Conservation (phyloP, 2,113 vertebrate species). For the Alethe diademata region DNA sequence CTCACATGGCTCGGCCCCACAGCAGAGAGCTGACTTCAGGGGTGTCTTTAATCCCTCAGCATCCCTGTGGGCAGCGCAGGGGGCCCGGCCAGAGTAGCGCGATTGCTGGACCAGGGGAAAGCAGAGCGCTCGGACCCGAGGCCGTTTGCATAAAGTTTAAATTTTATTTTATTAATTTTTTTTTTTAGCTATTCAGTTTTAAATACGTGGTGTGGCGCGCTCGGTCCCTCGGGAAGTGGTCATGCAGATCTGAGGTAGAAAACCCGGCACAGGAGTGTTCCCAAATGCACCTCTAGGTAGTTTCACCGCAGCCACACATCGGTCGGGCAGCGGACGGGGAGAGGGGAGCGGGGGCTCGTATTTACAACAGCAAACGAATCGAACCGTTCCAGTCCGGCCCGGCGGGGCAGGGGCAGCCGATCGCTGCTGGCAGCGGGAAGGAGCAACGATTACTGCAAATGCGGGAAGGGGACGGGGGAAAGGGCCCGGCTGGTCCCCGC, state of each 20-base stretch:
- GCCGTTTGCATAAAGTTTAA: conserved; percentile 42
- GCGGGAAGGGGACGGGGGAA: not conserved
- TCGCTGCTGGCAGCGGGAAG: not conserved
- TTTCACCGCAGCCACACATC: conserved; percentile 74
- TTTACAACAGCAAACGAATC: conserved; percentile 51
- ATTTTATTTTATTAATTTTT: conserved; percentile 59
- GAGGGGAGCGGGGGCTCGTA: not conserved
- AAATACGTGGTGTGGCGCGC: conserved; percentile 70
- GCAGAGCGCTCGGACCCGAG: not conserved
- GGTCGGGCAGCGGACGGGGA: not conserved
- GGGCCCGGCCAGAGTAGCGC: not conserved
- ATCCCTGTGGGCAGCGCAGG: not conserved
- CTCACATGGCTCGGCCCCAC: fast-evolving
- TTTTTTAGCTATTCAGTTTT: conserved; percentile 64
- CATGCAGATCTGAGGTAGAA: conserved; percentile 80
- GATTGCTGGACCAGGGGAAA: not conserved
- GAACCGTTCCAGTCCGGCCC: conserved; percentile 1
- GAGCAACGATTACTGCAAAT: not conserved
- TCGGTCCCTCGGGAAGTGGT: conserved; percentile 72
- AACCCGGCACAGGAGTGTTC: conserved; percentile 64
- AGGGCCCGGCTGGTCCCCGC: not conserved
- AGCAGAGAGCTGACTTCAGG: not conserved
- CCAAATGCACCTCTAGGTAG: conserved; percentile 77
- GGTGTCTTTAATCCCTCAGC: not conserved
- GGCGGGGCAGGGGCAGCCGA: conserved; percentile 18